phyloP scores from a whole-genome alignment of 2,797 vertebrate genomes.

The Nothura maculosa region DNA sequence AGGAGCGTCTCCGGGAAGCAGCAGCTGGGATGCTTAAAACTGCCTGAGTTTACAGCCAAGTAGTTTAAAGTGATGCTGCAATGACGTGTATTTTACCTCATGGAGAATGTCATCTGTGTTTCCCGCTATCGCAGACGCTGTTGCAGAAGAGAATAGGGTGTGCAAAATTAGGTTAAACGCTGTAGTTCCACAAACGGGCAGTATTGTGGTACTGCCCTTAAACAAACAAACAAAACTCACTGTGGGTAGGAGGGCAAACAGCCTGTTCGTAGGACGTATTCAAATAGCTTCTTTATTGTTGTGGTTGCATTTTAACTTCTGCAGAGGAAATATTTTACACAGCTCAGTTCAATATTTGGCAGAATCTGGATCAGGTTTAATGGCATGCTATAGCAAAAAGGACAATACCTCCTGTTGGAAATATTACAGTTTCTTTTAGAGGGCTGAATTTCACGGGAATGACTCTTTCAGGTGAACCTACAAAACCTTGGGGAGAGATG shows the following conservation, averaged over 20 bases:
- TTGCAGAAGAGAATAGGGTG: neutral
- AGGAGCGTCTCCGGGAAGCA: neutral
- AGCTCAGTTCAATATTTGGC: neutral
- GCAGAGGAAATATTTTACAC: neutral
- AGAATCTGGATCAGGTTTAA: neutral
- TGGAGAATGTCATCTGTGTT: slow-evolving; percentile 66
- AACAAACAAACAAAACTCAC: neutral
- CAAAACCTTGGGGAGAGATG: neutral
- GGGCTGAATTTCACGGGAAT: neutral
- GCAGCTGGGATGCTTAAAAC: neutral
- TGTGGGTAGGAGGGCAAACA: neutral
- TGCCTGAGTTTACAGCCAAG: neutral
- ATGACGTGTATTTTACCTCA: slow-evolving; percentile 56
- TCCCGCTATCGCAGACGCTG: slow-evolving; percentile 58
- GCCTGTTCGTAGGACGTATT: neutral
- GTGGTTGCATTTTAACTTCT: neutral
- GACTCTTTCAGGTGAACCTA: neutral
- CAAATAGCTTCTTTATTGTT: neutral
- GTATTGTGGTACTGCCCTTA: neutral
- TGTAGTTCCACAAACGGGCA: neutral
- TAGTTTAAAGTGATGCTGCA: neutral
- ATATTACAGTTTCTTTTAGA: neutral
- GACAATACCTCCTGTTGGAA: neutral
- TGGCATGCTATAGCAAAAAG: neutral
- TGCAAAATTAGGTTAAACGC: neutral